phyloP scores from a whole-genome alignment of 2,797 vertebrate genomes.

The Adelosebastes latens region DNA sequence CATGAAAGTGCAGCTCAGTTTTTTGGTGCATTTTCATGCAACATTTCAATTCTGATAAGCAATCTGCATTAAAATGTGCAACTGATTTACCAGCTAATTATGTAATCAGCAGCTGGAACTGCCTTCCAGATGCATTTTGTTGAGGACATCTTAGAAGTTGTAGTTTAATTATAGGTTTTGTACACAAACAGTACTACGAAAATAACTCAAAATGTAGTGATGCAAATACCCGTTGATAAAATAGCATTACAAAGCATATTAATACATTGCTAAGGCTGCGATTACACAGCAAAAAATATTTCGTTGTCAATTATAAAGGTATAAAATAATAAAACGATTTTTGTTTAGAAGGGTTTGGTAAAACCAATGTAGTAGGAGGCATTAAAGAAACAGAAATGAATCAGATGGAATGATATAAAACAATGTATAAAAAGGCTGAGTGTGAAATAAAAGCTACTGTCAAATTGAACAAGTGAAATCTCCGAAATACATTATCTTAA shows the following conservation, averaged over 20 bases:
- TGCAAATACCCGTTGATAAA: not conserved
- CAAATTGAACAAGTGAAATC: not conserved
- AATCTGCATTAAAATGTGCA: not conserved
- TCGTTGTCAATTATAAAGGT: not conserved
- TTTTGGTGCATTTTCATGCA: not conserved
- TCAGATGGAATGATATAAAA: not conserved
- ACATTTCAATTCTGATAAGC: not conserved
- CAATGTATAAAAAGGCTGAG: not conserved
- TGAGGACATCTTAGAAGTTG: not conserved
- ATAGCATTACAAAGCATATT: not conserved
- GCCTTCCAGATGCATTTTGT: not conserved
- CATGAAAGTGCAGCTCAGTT: not conserved
- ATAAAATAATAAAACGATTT: not conserved
- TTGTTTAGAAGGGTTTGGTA: not conserved
- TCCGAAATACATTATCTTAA: constrained; percentile 4
- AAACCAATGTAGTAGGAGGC: not conserved
- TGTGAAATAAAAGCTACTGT: not conserved
- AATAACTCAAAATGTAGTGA: not conserved
- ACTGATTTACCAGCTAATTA: not conserved
- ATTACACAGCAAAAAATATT: not conserved
- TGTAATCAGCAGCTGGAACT: constrained; percentile 9
- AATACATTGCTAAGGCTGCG: not conserved
- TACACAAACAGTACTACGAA: not conserved
- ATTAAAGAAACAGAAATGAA: constrained; percentile 7
- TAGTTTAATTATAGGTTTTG: not conserved